Conservation (phyloP, 2,113 vertebrate species). For the Mugil cephalus region DNA sequence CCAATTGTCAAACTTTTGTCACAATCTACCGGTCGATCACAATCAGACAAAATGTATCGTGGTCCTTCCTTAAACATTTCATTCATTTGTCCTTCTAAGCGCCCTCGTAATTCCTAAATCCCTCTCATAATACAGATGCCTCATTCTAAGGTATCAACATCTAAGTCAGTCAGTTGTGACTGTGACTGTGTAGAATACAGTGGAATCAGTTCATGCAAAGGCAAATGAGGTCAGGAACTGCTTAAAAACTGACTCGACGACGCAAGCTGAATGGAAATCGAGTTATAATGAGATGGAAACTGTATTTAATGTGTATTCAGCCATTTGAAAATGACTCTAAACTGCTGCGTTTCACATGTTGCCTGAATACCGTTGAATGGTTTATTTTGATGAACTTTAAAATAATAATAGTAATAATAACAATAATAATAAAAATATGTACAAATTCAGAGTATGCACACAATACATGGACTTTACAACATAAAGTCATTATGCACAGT, state of each 20-base stretch:
- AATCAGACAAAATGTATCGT: no score
- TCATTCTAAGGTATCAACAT: not conserved
- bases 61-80: not conserved
- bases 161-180: no score
- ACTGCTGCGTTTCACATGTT: constrained; percentile 5
- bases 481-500: not conserved
- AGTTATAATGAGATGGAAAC: not conserved
- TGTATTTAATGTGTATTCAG: not conserved
- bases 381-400: not conserved
- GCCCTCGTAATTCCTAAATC: not conserved
- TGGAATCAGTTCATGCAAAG: no score
- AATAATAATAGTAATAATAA: no score
- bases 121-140: not conserved
- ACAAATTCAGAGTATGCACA: not conserved
- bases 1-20: no score
- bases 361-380: not conserved
- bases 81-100: not conserved
- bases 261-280: no score
- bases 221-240: no score
- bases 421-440: no score
- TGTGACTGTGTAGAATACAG: no score
- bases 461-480: not conserved
- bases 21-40: no score
- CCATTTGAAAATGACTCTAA: not conserved
- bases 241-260: no score